phyloP scores from a whole-genome alignment of 2,797 vertebrate species.

The Clamator glandarius region DNA sequence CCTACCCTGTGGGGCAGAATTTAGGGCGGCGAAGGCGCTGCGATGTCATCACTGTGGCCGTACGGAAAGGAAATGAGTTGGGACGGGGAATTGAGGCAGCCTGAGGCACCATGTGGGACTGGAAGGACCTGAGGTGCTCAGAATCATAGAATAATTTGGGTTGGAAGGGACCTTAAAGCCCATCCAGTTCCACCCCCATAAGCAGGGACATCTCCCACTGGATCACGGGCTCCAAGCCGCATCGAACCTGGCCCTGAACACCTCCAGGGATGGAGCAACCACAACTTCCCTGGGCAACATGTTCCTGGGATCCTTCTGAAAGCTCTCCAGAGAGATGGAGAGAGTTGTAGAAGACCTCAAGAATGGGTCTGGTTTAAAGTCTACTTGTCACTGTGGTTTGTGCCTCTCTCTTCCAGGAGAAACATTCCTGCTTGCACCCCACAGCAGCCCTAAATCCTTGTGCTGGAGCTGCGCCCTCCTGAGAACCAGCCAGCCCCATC shows the following conservation, averaged over 20 bases:
- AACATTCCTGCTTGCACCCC: not conserved
- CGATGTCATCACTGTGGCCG: accelerated
- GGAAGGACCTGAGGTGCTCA: accelerated
- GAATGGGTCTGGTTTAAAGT: not conserved
- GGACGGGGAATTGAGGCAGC: not conserved
- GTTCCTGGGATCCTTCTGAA: too few species aligned
- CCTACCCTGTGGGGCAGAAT: accelerated
- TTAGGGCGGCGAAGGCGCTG: accelerated
- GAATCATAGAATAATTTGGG: too few species aligned
- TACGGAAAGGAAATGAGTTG: not conserved
- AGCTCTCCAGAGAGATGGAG: not conserved
- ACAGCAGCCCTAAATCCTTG: not conserved
- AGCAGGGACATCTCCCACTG: too few species aligned
- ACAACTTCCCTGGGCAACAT: too few species aligned
- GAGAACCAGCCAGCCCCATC: not conserved
- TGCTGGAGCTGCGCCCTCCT: not conserved
- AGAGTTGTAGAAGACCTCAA: not conserved
- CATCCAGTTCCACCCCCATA: too few species aligned
- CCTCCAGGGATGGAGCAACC: too few species aligned
- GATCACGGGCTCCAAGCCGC: too few species aligned
- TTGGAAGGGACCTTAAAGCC: too few species aligned
- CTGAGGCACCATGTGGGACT: accelerated
- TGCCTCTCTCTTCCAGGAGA: not conserved
- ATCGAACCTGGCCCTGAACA: too few species aligned
- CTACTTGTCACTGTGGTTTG: accelerated